Percentiles rank a stretch among this genome's conserved stretches.
These are phyloP conservation scores for Ispidina picta DNA, from an alignment of 2,797 vertebrate species.

Conservation along the genomic window DNA sequence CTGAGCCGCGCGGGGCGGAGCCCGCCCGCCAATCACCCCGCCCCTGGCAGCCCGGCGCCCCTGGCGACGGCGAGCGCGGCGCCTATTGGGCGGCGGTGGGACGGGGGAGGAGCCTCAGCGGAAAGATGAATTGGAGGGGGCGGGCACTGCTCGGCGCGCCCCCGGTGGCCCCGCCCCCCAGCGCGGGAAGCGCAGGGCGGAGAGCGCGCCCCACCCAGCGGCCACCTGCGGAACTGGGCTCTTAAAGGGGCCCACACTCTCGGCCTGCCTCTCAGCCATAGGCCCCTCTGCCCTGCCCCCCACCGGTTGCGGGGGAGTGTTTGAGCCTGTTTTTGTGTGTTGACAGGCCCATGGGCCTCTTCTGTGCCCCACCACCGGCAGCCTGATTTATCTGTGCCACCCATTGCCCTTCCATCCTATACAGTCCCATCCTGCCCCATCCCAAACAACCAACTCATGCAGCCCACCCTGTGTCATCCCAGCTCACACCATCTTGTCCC, in stretches of 20 bases:
- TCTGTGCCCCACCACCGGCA: background rate
- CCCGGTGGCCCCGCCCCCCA: background rate
- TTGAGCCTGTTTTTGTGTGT: background rate
- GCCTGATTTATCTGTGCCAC: background rate
- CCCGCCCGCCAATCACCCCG: constrained; percentile 40
- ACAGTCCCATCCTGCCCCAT: background rate
- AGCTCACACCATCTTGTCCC: background rate
- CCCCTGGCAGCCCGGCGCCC: constrained; percentile 40
- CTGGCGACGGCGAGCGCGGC: background rate
- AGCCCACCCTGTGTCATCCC: background rate
- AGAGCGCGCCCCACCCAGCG: constrained; percentile 72
- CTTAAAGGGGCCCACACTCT: background rate
- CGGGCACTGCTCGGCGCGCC: background rate
- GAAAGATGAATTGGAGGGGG: constrained; percentile 60
- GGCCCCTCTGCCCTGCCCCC: background rate
- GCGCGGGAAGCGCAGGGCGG: background rate
- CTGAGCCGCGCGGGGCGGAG: constrained; percentile 61
- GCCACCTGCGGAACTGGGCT: background rate
- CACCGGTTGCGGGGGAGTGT: background rate
- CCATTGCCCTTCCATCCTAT: too few relatives aligned
- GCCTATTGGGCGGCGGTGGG: constrained; percentile 18
- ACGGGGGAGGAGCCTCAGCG: background rate
- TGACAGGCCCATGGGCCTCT: background rate
- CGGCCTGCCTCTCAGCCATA: background rate
- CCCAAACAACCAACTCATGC: background rate